Percentiles rank a stretch among this genome's conserved stretches.
phyloP scores from a whole-genome alignment of 1,140 invertebrate species.

The Drosophila grimshawi region DNA sequence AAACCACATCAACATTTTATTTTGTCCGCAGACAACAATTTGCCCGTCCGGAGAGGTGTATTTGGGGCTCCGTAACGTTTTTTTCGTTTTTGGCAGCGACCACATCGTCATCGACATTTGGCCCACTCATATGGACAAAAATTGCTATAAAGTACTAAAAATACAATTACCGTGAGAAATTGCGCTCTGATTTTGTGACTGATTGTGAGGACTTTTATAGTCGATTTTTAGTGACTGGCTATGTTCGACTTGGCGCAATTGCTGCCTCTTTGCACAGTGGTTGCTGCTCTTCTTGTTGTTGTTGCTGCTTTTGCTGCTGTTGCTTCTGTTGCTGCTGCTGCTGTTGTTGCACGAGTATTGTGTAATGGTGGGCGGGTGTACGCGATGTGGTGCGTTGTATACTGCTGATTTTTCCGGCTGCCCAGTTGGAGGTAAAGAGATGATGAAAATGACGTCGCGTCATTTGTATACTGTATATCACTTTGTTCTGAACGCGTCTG shows the following conservation, averaged over 20 bases:
- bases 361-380: not conserved
- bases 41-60: constrained; percentile 36
- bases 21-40: constrained; percentile 37
- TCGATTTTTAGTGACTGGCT: constrained; percentile 79
- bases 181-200: constrained; percentile 79
- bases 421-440: constrained; percentile 1
- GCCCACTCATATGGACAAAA: constrained; percentile 79
- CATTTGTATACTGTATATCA: constrained; percentile 30
- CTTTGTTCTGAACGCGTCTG: constrained; percentile 77
- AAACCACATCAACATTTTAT: constrained; percentile 81
- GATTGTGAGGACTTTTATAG: constrained; percentile 82
- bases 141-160: constrained; percentile 84
- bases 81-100: not conserved
- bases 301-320: constrained; percentile 22
- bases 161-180: constrained; percentile 82
- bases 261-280: constrained; percentile 18
- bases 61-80: constrained; percentile 10
- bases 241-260: constrained; percentile 24
- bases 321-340: constrained; percentile 25
- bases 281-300: not conserved
- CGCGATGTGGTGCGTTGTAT: not conserved
- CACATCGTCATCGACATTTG: constrained; percentile 62
- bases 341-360: constrained; percentile 26
- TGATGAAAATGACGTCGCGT: constrained; percentile 1
- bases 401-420: not conserved